phyloP scores from a whole-genome alignment of 2,797 vertebrate species.

The Glyptemys insculpta region DNA sequence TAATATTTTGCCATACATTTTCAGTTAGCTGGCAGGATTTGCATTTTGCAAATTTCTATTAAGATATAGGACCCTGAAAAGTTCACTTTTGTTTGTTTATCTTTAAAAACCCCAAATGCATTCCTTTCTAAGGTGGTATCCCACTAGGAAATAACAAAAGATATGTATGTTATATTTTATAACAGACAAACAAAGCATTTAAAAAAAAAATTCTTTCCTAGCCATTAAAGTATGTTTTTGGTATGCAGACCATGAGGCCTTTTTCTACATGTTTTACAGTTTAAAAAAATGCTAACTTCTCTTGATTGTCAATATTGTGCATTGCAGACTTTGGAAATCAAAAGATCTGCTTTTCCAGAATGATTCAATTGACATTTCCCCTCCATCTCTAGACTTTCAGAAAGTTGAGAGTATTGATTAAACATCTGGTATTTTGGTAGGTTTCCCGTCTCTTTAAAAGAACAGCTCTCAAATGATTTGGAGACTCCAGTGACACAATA shows the following conservation, averaged over 20 bases:
- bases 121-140: neutral
- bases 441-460: slow-evolving; percentile 78
- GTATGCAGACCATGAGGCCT: slow-evolving; percentile 31
- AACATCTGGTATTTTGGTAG: slow-evolving; percentile 79
- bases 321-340: slow-evolving; percentile 60
- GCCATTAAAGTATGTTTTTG: slow-evolving; percentile 40
- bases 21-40: neutral
- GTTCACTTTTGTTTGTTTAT: neutral
- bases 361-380: slow-evolving; percentile 68
- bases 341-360: slow-evolving; percentile 63
- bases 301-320: slow-evolving; percentile 58
- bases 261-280: slow-evolving; percentile 56
- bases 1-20: neutral
- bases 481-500: slow-evolving; percentile 71
- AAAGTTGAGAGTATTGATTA: slow-evolving; percentile 78
- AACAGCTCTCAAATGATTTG: slow-evolving; percentile 71
- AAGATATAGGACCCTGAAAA: neutral
- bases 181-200: slow-evolving; percentile 14
- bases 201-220: neutral
- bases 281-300: slow-evolving; percentile 55
- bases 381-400: slow-evolving; percentile 73
- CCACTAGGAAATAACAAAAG: neutral
- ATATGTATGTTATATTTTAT: neutral
- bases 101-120: neutral
- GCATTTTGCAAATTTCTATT: neutral